Evolutionary conservation across 2,888 invertebrate species (phyloP).

Genomic region (Metellina segmentata): DNA sequence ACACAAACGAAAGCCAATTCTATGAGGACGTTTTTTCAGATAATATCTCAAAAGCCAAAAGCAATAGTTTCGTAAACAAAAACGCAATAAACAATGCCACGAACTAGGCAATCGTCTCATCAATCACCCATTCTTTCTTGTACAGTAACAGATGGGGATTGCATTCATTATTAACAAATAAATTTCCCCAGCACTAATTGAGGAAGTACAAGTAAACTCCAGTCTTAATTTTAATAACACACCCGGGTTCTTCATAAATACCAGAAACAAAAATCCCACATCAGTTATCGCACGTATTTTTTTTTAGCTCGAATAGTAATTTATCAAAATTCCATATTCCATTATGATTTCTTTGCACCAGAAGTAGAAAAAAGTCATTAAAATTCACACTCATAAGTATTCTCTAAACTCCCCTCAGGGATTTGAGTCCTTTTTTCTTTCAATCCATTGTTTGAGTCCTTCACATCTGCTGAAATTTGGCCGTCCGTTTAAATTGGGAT

Average conservation of each 20-base stretch:
- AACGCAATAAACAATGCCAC: background rate
- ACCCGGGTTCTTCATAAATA: background rate
- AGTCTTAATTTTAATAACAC: conserved; percentile 19
- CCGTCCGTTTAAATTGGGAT: conserved; percentile 12
- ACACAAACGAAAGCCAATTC: no score
- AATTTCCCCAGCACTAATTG: background rate
- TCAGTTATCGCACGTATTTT: background rate
- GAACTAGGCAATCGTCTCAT: background rate
- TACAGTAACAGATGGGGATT: background rate
- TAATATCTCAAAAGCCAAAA: no score
- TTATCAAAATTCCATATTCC: conserved; percentile 14
- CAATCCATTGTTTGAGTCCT: background rate
- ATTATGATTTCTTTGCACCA: background rate
- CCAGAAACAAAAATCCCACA: background rate
- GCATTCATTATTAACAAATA: background rate
- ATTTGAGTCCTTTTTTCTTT: background rate
- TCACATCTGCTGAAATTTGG: background rate
- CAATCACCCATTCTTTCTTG: background rate
- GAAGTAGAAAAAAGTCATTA: conserved; percentile 40
- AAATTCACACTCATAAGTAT: conserved; percentile 28
- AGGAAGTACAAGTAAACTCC: conserved; percentile 4
- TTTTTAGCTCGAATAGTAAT: background rate
- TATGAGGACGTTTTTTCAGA: no score
- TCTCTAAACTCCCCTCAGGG: conserved; percentile 3
- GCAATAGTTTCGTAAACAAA: background rate